These are phyloP conservation scores for Simalia tracyae DNA, from an alignment of 2,797 vertebrate genomes.

Conservation along the genomic window DNA sequence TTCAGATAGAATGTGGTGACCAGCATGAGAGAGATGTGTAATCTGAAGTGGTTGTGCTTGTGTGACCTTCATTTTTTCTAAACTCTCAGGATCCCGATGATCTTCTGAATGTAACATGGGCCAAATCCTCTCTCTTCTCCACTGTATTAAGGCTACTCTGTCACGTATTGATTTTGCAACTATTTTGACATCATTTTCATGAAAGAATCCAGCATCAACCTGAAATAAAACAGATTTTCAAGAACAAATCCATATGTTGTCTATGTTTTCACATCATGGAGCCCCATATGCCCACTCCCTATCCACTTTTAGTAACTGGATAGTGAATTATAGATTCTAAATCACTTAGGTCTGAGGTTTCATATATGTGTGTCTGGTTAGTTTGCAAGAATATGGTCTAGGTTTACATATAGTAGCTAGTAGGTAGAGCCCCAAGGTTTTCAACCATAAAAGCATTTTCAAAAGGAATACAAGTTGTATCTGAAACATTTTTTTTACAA, in stretches of 20 bases:
- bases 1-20: constrained; percentile 76
- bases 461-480: neutral
- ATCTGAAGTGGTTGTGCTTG: constrained; percentile 74
- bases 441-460: fast-evolving
- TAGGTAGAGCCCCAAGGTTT: neutral
- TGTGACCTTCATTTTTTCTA: constrained; percentile 67
- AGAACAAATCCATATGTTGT: neutral
- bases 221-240: constrained; percentile 62
- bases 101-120: constrained; percentile 74
- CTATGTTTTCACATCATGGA: neutral
- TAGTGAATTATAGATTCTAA: neutral
- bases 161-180: constrained; percentile 94
- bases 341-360: neutral
- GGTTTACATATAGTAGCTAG: neutral
- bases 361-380: neutral
- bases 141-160: constrained; percentile 90
- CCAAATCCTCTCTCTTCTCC: constrained; percentile 88
- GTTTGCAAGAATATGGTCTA: neutral
- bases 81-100: constrained; percentile 66
- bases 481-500: constrained; percentile 15
- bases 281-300: neutral
- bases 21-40: constrained; percentile 73
- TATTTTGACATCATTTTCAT: constrained; percentile 90
- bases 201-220: constrained; percentile 95
- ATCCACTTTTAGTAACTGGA: neutral